phyloP scores from a whole-genome alignment of 1,140 invertebrate species.

The Dendroctonus valens region DNA sequence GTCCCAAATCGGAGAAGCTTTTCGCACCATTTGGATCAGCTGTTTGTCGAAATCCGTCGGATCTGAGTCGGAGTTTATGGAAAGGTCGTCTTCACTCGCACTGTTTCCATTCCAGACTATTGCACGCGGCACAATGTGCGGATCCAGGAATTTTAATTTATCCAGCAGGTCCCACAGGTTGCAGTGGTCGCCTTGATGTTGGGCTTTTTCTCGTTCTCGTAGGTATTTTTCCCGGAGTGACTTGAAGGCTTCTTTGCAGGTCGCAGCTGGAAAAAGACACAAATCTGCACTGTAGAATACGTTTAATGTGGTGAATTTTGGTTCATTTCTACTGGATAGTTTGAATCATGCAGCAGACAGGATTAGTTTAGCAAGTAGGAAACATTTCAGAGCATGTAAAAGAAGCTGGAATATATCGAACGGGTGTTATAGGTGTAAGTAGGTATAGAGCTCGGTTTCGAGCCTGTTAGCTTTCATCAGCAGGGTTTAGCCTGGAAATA shows the following conservation, averaged over 20 bases:
- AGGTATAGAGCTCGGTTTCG: no score
- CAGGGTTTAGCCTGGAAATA: no score
- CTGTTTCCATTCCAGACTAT: constrained; percentile 4
- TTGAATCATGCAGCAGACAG: no score
- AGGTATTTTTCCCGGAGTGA: constrained; percentile 38
- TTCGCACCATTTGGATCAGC: constrained; percentile 36
- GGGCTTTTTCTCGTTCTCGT: constrained; percentile 37
- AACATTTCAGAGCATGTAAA: no score
- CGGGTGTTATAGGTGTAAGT: no score
- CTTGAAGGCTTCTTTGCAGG: constrained; percentile 38
- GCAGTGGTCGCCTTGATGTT: constrained; percentile 27
- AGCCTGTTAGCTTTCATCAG: no score
- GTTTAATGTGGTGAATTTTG: no score
- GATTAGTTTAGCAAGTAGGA: no score
- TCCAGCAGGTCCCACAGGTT: constrained; percentile 31
- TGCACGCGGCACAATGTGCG: constrained; percentile 34
- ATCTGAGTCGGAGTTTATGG: constrained; percentile 20
- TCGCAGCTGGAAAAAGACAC: constrained; percentile 23
- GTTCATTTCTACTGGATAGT: no score
- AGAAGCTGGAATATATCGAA: no score
- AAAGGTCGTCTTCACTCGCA: constrained; percentile 9
- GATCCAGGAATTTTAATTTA: constrained; percentile 37
- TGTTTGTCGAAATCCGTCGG: constrained; percentile 36
- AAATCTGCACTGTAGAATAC: no score
- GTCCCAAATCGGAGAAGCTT: constrained; percentile 39